Conservation (phyloP, 2,888 invertebrate species). For the Bombylius discolor region DNA sequence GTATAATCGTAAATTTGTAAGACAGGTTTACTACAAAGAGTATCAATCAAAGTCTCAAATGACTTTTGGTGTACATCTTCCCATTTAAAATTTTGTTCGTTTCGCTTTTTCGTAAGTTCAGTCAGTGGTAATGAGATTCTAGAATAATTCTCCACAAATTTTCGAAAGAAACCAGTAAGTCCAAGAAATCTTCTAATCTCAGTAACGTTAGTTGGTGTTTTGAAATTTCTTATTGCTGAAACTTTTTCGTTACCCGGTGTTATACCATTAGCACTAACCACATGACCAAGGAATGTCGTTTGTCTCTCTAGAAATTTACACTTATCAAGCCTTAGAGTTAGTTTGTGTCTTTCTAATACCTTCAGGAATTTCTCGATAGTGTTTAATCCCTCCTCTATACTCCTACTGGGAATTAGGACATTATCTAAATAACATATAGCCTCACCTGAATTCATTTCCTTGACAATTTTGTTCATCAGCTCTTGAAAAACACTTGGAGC, state of each 20-base stretch:
- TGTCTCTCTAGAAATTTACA: slow-evolving; percentile 12
- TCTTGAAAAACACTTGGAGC: not conserved
- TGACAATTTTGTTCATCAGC: not conserved
- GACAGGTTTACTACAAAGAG: slow-evolving; percentile 18
- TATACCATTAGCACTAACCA: slow-evolving; percentile 15
- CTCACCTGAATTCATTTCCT: not conserved
- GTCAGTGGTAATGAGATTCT: slow-evolving; percentile 16
- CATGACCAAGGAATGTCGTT: slow-evolving; percentile 16
- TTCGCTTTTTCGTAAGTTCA: slow-evolving; percentile 3
- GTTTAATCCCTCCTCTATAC: not conserved
- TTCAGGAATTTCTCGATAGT: slow-evolving; percentile 1
- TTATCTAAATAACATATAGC: slow-evolving; percentile 11
- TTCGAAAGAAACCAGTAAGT: slow-evolving; percentile 20
- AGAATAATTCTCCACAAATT: slow-evolving; percentile 17
- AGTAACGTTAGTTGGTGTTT: slow-evolving; percentile 14
- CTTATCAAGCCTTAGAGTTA: slow-evolving; percentile 3
- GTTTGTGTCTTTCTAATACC: not conserved
- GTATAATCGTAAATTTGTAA: slow-evolving; percentile 16
- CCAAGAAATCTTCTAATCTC: slow-evolving; percentile 19
- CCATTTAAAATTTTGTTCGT: slow-evolving; percentile 11
- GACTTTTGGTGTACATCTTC: slow-evolving; percentile 17
- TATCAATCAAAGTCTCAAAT: slow-evolving; percentile 18
- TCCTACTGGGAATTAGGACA: slow-evolving; percentile 11
- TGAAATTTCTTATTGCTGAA: slow-evolving; percentile 13
- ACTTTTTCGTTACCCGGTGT: slow-evolving; percentile 17